Percentiles rank a stretch among this genome's conserved stretches.
Conservation (phyloP, 1,140 invertebrate genomes). For the Bombus picipes region DNA sequence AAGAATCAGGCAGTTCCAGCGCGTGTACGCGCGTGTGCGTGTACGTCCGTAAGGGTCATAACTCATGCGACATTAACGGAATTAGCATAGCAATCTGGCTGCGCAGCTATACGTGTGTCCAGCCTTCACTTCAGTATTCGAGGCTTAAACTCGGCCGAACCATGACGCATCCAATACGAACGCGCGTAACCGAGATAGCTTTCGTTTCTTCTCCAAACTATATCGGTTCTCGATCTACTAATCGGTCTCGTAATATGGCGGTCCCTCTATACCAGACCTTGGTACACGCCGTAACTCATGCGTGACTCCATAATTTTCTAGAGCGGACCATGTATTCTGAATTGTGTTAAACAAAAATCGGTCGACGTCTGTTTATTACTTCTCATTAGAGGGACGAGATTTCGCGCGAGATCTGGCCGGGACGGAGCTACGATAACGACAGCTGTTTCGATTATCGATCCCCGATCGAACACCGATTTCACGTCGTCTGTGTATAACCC, state of each 20-base stretch:
- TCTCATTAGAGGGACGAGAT: slow-evolving; percentile 38
- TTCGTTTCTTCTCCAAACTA: slow-evolving; percentile 58
- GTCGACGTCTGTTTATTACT: slow-evolving; percentile 38
- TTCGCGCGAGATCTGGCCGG: slow-evolving; percentile 2
- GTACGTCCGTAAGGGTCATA: slow-evolving; percentile 56
- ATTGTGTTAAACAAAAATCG: slow-evolving; percentile 48
- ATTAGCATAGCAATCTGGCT: slow-evolving; percentile 76
- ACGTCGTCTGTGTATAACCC: not conserved
- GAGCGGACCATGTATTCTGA: slow-evolving; percentile 6
- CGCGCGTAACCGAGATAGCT: slow-evolving; percentile 40
- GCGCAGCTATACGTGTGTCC: slow-evolving; percentile 30
- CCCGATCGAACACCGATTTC: slow-evolving; percentile 34
- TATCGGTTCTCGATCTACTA: slow-evolving; percentile 61
- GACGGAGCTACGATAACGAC: slow-evolving; percentile 10
- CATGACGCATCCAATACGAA: slow-evolving; percentile 35
- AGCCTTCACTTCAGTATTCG: slow-evolving; percentile 19
- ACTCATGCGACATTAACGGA: slow-evolving; percentile 76
- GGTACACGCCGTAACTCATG: slow-evolving; percentile 37
- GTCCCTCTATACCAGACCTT: not conserved
- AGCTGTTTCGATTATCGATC: slow-evolving; percentile 43
- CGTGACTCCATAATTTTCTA: slow-evolving; percentile 44
- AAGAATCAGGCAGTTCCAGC: slow-evolving; percentile 40
- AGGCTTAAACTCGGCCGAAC: slow-evolving; percentile 36
- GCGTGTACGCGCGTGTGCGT: slow-evolving; percentile 9
- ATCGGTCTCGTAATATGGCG: slow-evolving; percentile 22